Evolutionary conservation across 2,888 invertebrate species (phyloP).

Genomic region (Latrodectus elegans): DNA sequence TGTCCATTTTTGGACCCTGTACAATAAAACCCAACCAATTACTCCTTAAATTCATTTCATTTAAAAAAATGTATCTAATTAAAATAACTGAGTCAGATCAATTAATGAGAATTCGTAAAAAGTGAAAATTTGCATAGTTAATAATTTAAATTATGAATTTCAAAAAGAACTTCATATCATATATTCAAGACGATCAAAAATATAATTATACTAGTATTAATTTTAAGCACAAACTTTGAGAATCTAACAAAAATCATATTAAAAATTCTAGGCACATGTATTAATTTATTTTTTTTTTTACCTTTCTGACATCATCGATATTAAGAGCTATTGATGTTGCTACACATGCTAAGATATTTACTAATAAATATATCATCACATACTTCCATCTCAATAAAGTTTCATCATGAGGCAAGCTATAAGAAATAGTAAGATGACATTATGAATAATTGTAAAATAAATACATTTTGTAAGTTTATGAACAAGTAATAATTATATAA

Average conservation of each 20-base stretch:
- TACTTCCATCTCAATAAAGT: slow-evolving; percentile 74
- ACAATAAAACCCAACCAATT: too few relatives aligned
- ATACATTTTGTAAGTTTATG: neutral
- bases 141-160: too few relatives aligned
- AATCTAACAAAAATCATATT: neutral
- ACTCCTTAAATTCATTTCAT: too few relatives aligned
- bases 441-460: neutral
- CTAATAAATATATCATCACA: slow-evolving; percentile 75
- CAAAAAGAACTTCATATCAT: too few relatives aligned
- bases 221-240: too few relatives aligned
- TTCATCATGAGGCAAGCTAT: slow-evolving; percentile 64
- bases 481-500: neutral
- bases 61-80: too few relatives aligned
- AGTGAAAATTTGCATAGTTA: too few relatives aligned
- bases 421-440: neutral
- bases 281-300: slow-evolving; percentile 66
- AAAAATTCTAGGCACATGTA: slow-evolving; percentile 1
- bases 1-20: too few relatives aligned
- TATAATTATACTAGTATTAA: too few relatives aligned
- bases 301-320: slow-evolving; percentile 73
- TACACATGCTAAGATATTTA: slow-evolving; percentile 74
- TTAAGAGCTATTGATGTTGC: slow-evolving; percentile 73
- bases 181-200: too few relatives aligned
- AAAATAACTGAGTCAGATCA: too few relatives aligned
- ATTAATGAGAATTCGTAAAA: too few relatives aligned